Evolutionary conservation across 2,113 vertebrate genomes (phyloP), one percentile per base, ranked within the genome.

Genomic region (Hyaena hyaena): DNA sequence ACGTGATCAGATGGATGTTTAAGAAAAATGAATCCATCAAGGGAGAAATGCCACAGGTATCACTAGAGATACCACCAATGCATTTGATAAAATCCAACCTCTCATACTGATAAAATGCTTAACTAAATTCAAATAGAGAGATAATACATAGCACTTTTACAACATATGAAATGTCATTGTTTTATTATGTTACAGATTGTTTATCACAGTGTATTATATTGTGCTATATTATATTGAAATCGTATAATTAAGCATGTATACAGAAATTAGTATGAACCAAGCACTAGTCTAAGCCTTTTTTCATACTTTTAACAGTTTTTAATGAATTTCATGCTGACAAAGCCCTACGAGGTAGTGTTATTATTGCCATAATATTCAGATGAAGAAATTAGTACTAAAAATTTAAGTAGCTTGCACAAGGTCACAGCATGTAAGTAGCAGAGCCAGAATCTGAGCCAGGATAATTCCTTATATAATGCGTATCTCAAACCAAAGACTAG

Each of bases 231-330:
- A 43, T 58, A 50, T 45, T 85, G 39, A 63, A 55, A 81, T 82
- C 39, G 63, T 61, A 93, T 35, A 91, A 80, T 53, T 55, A 76
- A 39, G 2, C 21, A 66, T 74, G 61, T 84, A 71, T 69, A 43
- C 73, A 73, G 39, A 14, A 86, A 82, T 86, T 73, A 61, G n/a
- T 71, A 76, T 93, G 68, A 66, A 21, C 2, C 21, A 83, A 89
- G 61, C 6, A 68, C 4, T 71, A 5, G 50, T 74, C 8, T 80
- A 83, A 71, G 3, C 15, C 84, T 73, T 85, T 61, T 97, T 89
- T 89, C 53, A 86, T 74, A 84, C 77, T 71, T 85, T 95, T 80
- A 93, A 50, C 33, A 58, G 68, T 74, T 58, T 95, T 90, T 95
- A 93, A 93, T 96, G 11, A 71, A 87, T 53, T 77, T 96, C 55